Conservation (phyloP, 2,797 vertebrate species). For the Cossypha polioptera region DNA sequence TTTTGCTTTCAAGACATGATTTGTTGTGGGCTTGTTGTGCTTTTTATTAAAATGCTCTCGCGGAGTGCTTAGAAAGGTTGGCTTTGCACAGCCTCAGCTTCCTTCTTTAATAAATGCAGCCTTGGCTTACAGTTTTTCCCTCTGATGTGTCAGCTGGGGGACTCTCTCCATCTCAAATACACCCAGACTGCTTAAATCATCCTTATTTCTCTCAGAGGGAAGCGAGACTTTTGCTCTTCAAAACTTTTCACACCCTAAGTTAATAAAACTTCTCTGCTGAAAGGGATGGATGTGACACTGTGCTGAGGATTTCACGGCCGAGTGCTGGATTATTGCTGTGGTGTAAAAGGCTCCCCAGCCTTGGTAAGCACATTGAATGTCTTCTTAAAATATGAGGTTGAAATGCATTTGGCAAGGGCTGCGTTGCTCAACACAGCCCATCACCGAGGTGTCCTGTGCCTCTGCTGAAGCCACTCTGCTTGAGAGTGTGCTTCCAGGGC, state of each 20-base stretch:
- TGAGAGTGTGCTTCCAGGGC: neutral
- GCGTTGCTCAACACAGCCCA: neutral
- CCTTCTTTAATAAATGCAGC: conserved; percentile 67
- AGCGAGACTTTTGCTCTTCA: conserved; percentile 50
- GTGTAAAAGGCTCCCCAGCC: conserved; percentile 38
- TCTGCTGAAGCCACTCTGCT: neutral
- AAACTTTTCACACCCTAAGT: conserved; percentile 72
- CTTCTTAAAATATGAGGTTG: conserved; percentile 41
- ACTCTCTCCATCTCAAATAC: conserved; percentile 54
- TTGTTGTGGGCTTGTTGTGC: conserved; percentile 68
- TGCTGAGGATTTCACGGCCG: conserved; percentile 61
- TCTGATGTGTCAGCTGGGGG: conserved; percentile 66
- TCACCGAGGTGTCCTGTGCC: neutral
- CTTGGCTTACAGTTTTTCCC: conserved; percentile 62
- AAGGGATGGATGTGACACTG: conserved; percentile 59
- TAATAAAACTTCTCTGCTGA: conserved; percentile 67
- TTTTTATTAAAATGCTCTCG: conserved; percentile 75
- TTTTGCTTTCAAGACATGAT: conserved; percentile 70
- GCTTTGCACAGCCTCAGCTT: conserved; percentile 59
- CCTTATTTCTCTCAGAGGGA: conserved; percentile 68
- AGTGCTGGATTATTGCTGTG: conserved; percentile 29
- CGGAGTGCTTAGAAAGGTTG: conserved; percentile 49
- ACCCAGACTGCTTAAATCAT: conserved; percentile 72
- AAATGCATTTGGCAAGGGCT: neutral
- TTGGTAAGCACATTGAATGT: neutral